Conservation (phyloP, 2,888 invertebrate species). For the Horisme vitalbata region DNA sequence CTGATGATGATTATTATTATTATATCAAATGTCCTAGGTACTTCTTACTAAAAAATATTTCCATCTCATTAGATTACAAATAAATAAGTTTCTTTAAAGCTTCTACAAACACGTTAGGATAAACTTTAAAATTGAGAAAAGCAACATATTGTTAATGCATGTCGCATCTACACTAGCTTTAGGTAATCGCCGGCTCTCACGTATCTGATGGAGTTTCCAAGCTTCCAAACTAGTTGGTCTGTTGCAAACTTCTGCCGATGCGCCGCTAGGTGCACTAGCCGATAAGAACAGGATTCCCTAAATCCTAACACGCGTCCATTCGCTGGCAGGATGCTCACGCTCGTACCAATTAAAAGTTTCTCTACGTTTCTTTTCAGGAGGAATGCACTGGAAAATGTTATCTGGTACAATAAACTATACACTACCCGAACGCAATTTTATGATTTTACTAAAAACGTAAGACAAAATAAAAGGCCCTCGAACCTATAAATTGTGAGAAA, state of each 20-base stretch:
- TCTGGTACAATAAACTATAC: constrained; percentile 11
- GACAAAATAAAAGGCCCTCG: constrained; percentile 5
- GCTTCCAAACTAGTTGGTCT: constrained; percentile 78
- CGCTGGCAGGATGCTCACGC: constrained; percentile 48
- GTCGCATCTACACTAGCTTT: constrained; percentile 43
- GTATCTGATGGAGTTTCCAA: constrained; percentile 79
- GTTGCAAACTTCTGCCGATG: constrained; percentile 70
- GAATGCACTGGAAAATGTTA: constrained; percentile 16
- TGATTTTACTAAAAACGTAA: constrained; percentile 3
- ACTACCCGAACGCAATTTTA: constrained; percentile 13
- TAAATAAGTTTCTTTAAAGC: constrained; percentile 4
- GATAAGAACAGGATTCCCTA: constrained; percentile 72
- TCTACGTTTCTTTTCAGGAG: constrained; percentile 37
- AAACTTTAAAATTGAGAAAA: constrained; percentile 24
- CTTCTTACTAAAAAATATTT: no score
- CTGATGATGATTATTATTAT: no score
- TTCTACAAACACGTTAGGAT: constrained; percentile 7
- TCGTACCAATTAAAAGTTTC: constrained; percentile 67
- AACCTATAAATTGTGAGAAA: constrained; percentile 21
- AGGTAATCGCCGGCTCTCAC: constrained; percentile 74
- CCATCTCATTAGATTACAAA: no score
- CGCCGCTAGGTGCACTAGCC: constrained; percentile 68
- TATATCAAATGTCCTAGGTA: no score
- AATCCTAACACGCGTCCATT: constrained; percentile 62
- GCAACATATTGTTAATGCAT: constrained; percentile 44